Evolutionary conservation across 2,888 invertebrate species (phyloP), one percentile per base, ranked within the genome.

Genomic region (Geophilus truncorum): DNA sequence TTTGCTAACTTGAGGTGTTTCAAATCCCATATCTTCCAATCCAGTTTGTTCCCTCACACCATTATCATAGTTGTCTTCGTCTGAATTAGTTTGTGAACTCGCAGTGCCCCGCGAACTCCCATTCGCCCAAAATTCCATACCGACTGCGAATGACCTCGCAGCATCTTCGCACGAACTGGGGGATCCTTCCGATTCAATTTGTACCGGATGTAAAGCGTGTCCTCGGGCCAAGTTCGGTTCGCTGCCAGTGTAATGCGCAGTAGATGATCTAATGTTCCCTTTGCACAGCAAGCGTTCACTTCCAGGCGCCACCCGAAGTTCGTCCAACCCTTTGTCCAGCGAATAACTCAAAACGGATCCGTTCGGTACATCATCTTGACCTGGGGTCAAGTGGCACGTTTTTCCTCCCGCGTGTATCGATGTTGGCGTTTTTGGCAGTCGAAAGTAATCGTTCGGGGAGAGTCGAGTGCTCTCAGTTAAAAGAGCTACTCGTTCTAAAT

Each of bases 321-420:
- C 82, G 79, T 84, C 82, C 2, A 84, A 77, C 1, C 83, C 83
- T 9, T 83, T 82, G 57, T 84, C 84, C 45, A 84, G 78, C 7
- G 84, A 84, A 21, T 80, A 81, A 34, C 83, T 83, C 1, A 83
- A 77, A 9, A 79, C 80, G 36, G 25, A 70, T 57, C 57, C 75
- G 78, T 77, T 77, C 0, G 32, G 12, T 36, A 77, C 9, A 4
- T 77, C 32, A 34, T 36, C 36, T 36, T 36, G 10, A 18, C 32
- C 77, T 0, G 77, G 6, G 12, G 21, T 77, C 32, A 77, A 3
- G n/a, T 77, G 77, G 12, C 18, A 77, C 4, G 70, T 25, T 21
- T 32, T 36, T 4, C 12, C n/a, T n/a, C 77, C 32, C 2, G 28
- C 23, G 15, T n/a, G n/a, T n/a, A n/a, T n/a, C 21, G 75, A 75